These are phyloP conservation scores for Apamea sordens DNA, from an alignment of 2,888 invertebrate species.

Conservation along the genomic window DNA sequence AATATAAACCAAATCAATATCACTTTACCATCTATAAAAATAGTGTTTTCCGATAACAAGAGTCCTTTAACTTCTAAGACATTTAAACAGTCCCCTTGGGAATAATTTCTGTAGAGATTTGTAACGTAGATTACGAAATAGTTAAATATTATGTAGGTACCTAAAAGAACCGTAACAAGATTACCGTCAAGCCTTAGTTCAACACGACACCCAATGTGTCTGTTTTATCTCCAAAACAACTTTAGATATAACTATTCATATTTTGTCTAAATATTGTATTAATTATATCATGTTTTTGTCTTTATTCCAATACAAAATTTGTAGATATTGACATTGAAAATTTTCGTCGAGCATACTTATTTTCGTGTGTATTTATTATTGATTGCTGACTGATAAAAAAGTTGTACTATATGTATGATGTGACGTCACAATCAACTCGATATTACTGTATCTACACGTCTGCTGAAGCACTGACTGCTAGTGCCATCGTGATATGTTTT, in stretches of 20 bases:
- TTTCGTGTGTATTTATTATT: constrained; percentile 73
- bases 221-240: constrained; percentile 23
- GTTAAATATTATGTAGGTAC: constrained; percentile 3
- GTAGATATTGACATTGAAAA: constrained; percentile 31
- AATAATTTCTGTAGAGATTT: constrained; percentile 28
- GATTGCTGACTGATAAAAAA: constrained; percentile 54
- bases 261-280: constrained; percentile 51
- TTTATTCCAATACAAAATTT: constrained; percentile 30
- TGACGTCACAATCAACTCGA: constrained; percentile 66
- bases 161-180: constrained; percentile 18
- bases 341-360: constrained; percentile 63
- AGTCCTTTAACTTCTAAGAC: constrained; percentile 28
- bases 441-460: constrained; percentile 72
- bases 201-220: constrained; percentile 22
- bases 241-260: constrained; percentile 37
- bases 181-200: constrained; percentile 23
- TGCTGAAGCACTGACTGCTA: constrained; percentile 88
- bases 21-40: constrained; percentile 52
- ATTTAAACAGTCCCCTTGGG: constrained; percentile 20
- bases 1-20: constrained; percentile 70
- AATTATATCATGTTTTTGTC: constrained; percentile 30
- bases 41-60: constrained; percentile 43
- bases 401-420: constrained; percentile 29
- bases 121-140: constrained; percentile 26
- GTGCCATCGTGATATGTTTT: constrained; percentile 90